phyloP scores from a whole-genome alignment of 2,888 invertebrate genomes.

The Psylliodes chrysocephalus region DNA sequence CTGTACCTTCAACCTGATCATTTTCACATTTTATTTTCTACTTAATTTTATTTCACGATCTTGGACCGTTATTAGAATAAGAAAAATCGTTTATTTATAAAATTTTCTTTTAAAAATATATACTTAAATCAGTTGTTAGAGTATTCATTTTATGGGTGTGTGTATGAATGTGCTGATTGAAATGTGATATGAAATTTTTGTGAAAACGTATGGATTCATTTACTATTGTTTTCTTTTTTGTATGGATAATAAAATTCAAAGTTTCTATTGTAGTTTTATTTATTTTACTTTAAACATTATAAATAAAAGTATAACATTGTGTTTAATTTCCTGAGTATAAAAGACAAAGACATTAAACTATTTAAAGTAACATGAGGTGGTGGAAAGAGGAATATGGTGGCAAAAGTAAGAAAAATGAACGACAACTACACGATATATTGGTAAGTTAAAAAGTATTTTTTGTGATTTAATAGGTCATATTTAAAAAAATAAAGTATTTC shows the following conservation, averaged over 20 bases:
- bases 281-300: too few relatives aligned
- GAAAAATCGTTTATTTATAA: conserved; percentile 60
- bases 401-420: too few relatives aligned
- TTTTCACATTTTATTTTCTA: conserved; percentile 48
- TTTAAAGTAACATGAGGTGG: too few relatives aligned
- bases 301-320: too few relatives aligned
- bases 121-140: conserved; percentile 56
- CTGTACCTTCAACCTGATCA: conserved; percentile 53
- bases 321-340: too few relatives aligned
- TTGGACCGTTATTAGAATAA: conserved; percentile 58
- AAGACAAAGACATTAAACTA: too few relatives aligned
- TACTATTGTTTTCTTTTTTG: conserved; percentile 56
- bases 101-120: conserved; percentile 60
- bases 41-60: conserved; percentile 54
- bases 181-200: conserved; percentile 53
- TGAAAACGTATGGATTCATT: conserved; percentile 52
- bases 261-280: conserved; percentile 28
- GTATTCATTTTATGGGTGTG: conserved; percentile 51
- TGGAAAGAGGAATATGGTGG: too few relatives aligned
- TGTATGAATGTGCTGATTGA: conserved; percentile 53
- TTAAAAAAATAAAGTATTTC: too few relatives aligned
- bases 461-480: too few relatives aligned
- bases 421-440: too few relatives aligned
- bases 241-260: conserved; percentile 57
- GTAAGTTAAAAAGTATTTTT: too few relatives aligned